Evolutionary conservation across 2,888 invertebrate genomes (phyloP), one percentile per base, ranked within the genome.

Genomic region (Melieria picta): DNA sequence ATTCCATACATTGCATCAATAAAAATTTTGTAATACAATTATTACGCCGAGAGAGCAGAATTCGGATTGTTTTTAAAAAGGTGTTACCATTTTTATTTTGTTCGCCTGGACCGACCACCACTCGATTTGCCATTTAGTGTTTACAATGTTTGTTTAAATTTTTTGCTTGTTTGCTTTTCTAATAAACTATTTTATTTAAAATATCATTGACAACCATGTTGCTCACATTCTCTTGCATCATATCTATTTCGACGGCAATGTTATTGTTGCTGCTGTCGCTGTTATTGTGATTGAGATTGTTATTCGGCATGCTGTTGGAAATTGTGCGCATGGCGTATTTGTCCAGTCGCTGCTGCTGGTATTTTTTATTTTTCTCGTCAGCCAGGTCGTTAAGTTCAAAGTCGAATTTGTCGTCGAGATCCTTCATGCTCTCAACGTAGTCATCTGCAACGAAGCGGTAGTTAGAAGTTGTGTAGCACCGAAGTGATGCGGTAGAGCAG

Each of bases 101-200:
- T 30, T 30, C 3, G 30, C 30, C 3, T 30, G 30, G 30, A 30
- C 3, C 30, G 30, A 30, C 30, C 3, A 30, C 30, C 30, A 30
- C 30, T 30, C 30, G 30, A 30, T 30, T 30, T 30, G 30, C 30
- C 30, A 2, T 30, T 30, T 30, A 30, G 30, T 30, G 30, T 30
- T 30, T 30, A 30, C 30, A 30, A 30, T 30, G 30, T 30, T 30
- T 30, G 30, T 30, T 30, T 30, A 30, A 30, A 30, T 56, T 66
- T 56, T 10, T 56, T 65, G 7, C 43, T 11, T 66, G 9, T 48
- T 13, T 16, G 55, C 10, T 52, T 16, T 46, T 7, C 65, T 16
- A 70, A 65, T 70, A 70, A 70, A 65, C 46, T 58, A 70, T 65
- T 70, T 70, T 52, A 65, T 65, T 70, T 50, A 70, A 45, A 65